These are phyloP conservation scores for Cottus gobio DNA, from an alignment of 2,113 vertebrate genomes.

Conservation along the genomic window DNA sequence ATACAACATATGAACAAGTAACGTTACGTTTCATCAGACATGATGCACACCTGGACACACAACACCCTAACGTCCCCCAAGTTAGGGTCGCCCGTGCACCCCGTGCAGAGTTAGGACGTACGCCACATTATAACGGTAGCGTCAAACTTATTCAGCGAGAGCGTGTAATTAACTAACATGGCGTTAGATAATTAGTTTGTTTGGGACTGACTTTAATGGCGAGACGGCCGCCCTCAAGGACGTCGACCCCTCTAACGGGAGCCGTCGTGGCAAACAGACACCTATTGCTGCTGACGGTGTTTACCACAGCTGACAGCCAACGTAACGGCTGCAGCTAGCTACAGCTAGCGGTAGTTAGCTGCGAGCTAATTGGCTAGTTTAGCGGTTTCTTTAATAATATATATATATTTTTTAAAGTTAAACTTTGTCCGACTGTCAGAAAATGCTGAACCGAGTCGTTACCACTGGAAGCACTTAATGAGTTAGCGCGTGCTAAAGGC, in stretches of 20 bases:
- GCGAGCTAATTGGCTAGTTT: conserved; percentile 29
- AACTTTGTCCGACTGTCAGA: not conserved
- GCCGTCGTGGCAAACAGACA: not conserved
- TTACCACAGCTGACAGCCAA: conserved; percentile 24
- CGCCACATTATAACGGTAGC: conserved; percentile 1
- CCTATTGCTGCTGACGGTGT: not conserved
- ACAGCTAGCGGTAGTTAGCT: conserved; percentile 4
- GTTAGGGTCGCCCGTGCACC: too few relatives aligned
- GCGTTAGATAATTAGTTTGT: not conserved
- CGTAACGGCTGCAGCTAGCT: conserved; percentile 18
- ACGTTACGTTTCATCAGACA: not conserved
- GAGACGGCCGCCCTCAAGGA: rapidly evolving
- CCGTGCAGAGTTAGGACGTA: too few relatives aligned
- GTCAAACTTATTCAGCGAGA: not conserved
- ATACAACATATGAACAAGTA: not conserved
- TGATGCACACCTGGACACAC: not conserved
- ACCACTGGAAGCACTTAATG: rapidly evolving
- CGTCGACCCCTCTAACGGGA: not conserved
- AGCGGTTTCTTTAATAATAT: conserved; percentile 28
- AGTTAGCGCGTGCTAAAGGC: rapidly evolving
- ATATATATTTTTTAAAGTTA: not conserved
- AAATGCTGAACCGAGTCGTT: rapidly evolving
- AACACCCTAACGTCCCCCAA: not conserved
- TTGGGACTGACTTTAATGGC: not conserved
- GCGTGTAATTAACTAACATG: not conserved